Evolutionary conservation across 2,113 vertebrate species (phyloP).

Genomic region (Odocoileus hemionus): DNA sequence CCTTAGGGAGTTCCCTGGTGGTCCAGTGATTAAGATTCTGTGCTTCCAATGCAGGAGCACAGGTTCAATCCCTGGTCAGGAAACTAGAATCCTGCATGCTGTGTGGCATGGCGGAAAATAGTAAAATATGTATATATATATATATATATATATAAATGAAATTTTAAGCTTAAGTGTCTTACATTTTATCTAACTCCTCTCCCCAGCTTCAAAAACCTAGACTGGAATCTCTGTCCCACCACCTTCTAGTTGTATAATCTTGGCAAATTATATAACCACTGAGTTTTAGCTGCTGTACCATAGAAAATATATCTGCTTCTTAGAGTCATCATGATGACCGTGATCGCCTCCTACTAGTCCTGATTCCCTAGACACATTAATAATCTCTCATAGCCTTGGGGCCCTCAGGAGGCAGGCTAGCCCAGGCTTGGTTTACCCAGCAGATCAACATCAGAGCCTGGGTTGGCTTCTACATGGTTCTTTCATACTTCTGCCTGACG

Average conservation of each 20-base stretch:
- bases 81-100: background rate
- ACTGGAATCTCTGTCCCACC: background rate
- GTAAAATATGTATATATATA: background rate
- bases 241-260: background rate
- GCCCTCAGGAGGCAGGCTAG: too few species aligned
- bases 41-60: background rate
- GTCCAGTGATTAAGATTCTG: background rate
- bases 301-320: background rate
- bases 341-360: too few species aligned
- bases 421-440: background rate
- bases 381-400: background rate
- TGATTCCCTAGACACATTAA: background rate
- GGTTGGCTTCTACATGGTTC: background rate
- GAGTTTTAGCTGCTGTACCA: background rate
- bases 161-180: background rate
- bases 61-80: background rate
- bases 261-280: background rate
- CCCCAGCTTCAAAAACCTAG: background rate
- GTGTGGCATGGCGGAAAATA: rapidly evolving
- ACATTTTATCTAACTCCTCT: background rate
- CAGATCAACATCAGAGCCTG: background rate
- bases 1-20: background rate
- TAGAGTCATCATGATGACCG: background rate
- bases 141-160: background rate
- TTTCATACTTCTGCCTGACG: background rate